These are phyloP conservation scores for Oligia latruncula DNA, from an alignment of 2,888 invertebrate genomes.

Conservation along the genomic window DNA sequence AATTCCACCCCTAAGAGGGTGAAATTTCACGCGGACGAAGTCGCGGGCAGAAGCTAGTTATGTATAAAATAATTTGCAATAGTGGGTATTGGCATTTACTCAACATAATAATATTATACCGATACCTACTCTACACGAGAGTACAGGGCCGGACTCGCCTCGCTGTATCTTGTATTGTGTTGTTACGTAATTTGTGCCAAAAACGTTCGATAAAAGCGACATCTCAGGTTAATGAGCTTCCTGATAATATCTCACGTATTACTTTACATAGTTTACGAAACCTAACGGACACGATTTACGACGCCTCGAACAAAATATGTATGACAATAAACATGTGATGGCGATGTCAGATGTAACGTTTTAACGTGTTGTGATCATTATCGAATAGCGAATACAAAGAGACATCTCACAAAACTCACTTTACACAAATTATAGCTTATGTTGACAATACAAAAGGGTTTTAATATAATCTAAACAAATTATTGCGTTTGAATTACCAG, in stretches of 20 bases:
- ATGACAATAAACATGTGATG: conserved; percentile 38
- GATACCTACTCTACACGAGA: neutral
- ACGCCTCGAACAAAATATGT: conserved; percentile 41
- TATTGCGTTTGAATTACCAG: neutral
- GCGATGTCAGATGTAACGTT: neutral
- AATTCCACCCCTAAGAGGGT: too few relatives aligned
- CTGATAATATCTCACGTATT: conserved; percentile 42
- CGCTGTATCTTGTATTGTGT: neutral
- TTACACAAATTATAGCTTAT: neutral
- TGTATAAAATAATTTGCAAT: neutral
- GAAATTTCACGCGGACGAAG: too few relatives aligned
- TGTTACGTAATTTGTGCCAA: conserved; percentile 27
- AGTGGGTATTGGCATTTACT: conserved; percentile 5
- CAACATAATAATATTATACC: neutral
- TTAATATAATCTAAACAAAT: neutral
- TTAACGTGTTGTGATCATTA: conserved; percentile 2
- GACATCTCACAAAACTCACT: neutral
- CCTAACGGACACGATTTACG: conserved; percentile 39
- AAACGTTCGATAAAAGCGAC: conserved; percentile 6
- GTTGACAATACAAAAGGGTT: neutral
- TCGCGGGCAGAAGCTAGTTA: neutral
- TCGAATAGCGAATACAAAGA: conserved; percentile 8
- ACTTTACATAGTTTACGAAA: conserved; percentile 35
- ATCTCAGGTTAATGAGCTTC: conserved; percentile 24
- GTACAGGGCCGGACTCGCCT: conserved; percentile 24